Percentiles rank a stretch among this genome's conserved stretches.
phyloP scores from a whole-genome alignment of 2,797 vertebrate genomes.

The Danio jaintianensis region DNA sequence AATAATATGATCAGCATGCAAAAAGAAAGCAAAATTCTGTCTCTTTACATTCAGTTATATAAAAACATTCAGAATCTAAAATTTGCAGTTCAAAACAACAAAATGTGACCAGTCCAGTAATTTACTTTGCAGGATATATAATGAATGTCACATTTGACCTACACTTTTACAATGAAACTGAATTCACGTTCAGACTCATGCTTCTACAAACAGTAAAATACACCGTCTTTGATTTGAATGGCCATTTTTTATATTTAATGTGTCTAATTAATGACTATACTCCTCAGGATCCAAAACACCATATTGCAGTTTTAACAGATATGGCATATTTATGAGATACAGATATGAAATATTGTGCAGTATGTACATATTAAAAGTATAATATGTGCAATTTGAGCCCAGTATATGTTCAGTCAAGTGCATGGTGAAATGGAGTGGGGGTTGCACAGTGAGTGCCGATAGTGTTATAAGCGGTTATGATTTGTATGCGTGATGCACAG shows the following conservation, averaged over 20 bases:
- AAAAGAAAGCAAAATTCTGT: no score
- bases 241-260: not conserved
- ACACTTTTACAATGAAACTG: no score
- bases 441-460: not conserved
- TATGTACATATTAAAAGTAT: not conserved
- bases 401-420: not conserved
- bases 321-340: not conserved
- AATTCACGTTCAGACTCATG: no score
- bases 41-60: no score
- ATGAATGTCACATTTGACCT: no score
- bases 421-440: not conserved
- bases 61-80: no score
- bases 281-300: no score
- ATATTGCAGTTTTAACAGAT: not conserved
- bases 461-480: not conserved
- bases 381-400: not conserved
- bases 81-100: no score
- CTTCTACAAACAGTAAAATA: not conserved
- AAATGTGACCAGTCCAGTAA: no score
- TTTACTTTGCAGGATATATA: no score
- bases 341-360: not conserved
- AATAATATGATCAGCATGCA: no score
- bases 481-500: conserved; percentile 14
- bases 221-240: not conserved
- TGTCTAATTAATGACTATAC: not conserved